Base-by-base conservation (phyloP, 2,888 invertebrate species). In the Limnephilus rhombicus region DNA sequence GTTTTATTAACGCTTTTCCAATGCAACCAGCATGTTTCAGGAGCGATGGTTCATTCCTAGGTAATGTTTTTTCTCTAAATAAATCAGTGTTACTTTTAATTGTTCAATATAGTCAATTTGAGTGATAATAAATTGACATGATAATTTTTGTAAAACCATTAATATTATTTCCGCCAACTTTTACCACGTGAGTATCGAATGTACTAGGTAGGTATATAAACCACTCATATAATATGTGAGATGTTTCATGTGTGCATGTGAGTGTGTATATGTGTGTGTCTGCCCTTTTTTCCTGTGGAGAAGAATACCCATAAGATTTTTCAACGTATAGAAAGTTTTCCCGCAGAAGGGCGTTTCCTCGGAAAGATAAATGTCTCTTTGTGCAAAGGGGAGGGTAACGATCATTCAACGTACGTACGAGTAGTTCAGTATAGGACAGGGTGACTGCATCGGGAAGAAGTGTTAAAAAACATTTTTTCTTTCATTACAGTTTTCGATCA, bases 331-430 rank as follows among this genome's bases (percentile, higher is more conserved):
- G 41, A 89, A 53, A 15, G 18, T 15, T 81, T 89, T 12, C 53
- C 24, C 29, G 2, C n/a, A 31, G 81, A 24, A 83, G 91, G 91
- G 91, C 91, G 91, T 81, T 80, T 91, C 91, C 85, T 85, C 80
- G 24, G 37, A 45, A 92, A 92, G 91, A 92, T 89, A 92, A 92
- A 92, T 89, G 85, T 85, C 85, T 41, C 31, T 45, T 89, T n/a
- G 34, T 15, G 41, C 13, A 9, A 12, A 34, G 37, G 88, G 88
- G 80, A 31, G 80, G 41, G 24, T 68, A 80, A 88, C 88, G 37
- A 34, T 34, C 68, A 41, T 88, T 68, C 53, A 68, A 68, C 1
- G 53, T 68, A 15, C 53, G 15, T 53, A 15, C 18, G 15, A 5
- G 53, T 24, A 68, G 24, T 18, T 18, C 13, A 68, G 53, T 18